A percentile compares a stretch with the other conserved stretches of the same genome.
Conservation (phyloP, 92 coral and sea anemone species). For the Diadumene lineata region DNA sequence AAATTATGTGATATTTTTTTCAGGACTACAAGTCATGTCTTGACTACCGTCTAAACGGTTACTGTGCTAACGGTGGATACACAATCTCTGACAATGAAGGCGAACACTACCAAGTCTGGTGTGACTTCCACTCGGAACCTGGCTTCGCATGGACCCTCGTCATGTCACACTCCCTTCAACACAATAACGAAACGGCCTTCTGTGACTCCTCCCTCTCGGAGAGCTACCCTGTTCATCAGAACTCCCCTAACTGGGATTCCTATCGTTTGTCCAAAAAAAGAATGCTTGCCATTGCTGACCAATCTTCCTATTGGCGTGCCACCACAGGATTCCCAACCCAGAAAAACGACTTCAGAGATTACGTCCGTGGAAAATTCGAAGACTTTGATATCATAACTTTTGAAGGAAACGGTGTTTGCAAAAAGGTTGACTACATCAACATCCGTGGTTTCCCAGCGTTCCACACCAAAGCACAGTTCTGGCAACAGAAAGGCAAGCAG, state of each 20-base stretch:
- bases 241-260: slow-evolving; percentile 44
- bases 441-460: slow-evolving; percentile 33
- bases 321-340: slow-evolving; percentile 28
- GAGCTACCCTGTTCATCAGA: slow-evolving; percentile 29
- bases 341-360: slow-evolving; percentile 27
- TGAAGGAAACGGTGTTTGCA: slow-evolving; percentile 38
- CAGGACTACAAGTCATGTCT: slow-evolving; percentile 40
- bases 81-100: slow-evolving; percentile 21
- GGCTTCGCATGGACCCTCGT: slow-evolving; percentile 42
- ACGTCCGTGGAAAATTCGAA: slow-evolving; percentile 35
- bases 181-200: slow-evolving; percentile 36
- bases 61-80: slow-evolving; percentile 30
- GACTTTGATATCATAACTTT: slow-evolving; percentile 27
- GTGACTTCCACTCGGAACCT: slow-evolving; percentile 39
- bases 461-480: slow-evolving; percentile 31
- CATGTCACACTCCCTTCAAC: slow-evolving; percentile 25
- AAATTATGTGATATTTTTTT: neutral
- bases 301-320: slow-evolving; percentile 39
- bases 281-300: slow-evolving; percentile 23
- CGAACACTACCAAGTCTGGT: slow-evolving; percentile 31
- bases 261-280: slow-evolving; percentile 31
- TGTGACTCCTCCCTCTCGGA: slow-evolving; percentile 22
- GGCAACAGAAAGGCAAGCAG: slow-evolving; percentile 39
- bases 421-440: slow-evolving; percentile 33
- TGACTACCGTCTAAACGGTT: slow-evolving; percentile 25